Evolutionary conservation across 2,888 invertebrate species (phyloP).

Genomic region (Patella ulyssiponensis): DNA sequence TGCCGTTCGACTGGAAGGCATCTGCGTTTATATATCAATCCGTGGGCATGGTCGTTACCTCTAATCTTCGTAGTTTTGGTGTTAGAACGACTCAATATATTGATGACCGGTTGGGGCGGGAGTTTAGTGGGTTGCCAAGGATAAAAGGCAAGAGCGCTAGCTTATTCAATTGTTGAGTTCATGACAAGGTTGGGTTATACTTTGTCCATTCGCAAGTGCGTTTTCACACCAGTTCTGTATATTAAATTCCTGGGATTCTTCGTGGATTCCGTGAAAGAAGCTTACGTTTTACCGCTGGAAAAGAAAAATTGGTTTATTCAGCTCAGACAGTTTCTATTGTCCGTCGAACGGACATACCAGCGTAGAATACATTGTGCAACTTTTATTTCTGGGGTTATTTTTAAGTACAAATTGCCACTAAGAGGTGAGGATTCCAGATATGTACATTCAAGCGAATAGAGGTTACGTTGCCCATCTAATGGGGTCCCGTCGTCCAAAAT

Average conservation of each 20-base stretch:
- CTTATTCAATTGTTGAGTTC: slow-evolving; percentile 12
- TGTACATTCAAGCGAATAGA: no score
- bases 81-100: slow-evolving; percentile 26
- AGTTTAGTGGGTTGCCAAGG: background rate
- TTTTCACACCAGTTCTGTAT: background rate
- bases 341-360: background rate
- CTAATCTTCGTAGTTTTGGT: slow-evolving; percentile 18
- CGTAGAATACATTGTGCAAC: no score
- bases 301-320: slow-evolving; percentile 27
- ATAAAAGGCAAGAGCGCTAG: background rate
- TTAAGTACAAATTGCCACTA: no score
- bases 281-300: slow-evolving; percentile 25
- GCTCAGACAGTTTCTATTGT: slow-evolving; percentile 27
- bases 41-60: slow-evolving; percentile 21
- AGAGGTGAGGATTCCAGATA: no score
- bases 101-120: slow-evolving; percentile 25
- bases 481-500: no score
- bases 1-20: slow-evolving; percentile 38
- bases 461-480: no score
- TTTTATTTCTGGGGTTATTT: no score
- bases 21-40: slow-evolving; percentile 29
- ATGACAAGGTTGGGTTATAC: slow-evolving; percentile 27
- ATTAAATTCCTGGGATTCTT: slow-evolving; percentile 22
- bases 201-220: slow-evolving; percentile 15
- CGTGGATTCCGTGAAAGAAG: slow-evolving; percentile 25